phyloP scores from a whole-genome alignment of 2,797 vertebrate genomes.

The Sebastes iracundus region DNA sequence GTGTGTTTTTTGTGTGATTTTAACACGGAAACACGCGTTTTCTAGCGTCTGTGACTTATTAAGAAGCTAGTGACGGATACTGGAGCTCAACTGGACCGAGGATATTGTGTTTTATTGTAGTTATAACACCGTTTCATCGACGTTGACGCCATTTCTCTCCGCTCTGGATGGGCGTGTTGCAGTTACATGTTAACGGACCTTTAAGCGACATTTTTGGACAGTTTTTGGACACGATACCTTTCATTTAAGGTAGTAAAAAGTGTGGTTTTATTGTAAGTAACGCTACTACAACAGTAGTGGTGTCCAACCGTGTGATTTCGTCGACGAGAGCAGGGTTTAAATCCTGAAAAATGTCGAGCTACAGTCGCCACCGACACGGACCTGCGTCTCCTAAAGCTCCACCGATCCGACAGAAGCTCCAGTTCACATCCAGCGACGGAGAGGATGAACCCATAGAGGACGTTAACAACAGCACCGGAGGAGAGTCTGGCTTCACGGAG shows the following conservation, averaged over 20 bases:
- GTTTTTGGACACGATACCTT: not conserved
- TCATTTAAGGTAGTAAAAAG: slow-evolving; percentile 24
- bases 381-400: slow-evolving; percentile 72
- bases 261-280: not conserved
- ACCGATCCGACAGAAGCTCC: slow-evolving; percentile 88
- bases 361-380: slow-evolving; percentile 57
- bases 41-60: not conserved
- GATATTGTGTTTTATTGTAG: not conserved
- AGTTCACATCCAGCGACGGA: slow-evolving; percentile 87
- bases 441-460: slow-evolving; percentile 90
- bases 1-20: slow-evolving; percentile 1
- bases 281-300: not conserved
- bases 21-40: slow-evolving; percentile 20
- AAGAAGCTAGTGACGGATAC: not conserved
- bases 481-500: slow-evolving; percentile 95
- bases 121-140: not conserved
- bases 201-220: not conserved
- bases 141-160: not conserved
- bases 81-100: not conserved
- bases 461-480: slow-evolving; percentile 92
- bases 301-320: slow-evolving; percentile 37
- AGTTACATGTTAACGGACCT: slow-evolving; percentile 22
- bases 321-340: slow-evolving; percentile 58
- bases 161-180: slow-evolving; percentile 65
- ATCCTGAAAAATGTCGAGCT: slow-evolving; percentile 69